Evolutionary conservation across 2,888 invertebrate species (phyloP).

Genomic region (Leptopilina syphax): DNA sequence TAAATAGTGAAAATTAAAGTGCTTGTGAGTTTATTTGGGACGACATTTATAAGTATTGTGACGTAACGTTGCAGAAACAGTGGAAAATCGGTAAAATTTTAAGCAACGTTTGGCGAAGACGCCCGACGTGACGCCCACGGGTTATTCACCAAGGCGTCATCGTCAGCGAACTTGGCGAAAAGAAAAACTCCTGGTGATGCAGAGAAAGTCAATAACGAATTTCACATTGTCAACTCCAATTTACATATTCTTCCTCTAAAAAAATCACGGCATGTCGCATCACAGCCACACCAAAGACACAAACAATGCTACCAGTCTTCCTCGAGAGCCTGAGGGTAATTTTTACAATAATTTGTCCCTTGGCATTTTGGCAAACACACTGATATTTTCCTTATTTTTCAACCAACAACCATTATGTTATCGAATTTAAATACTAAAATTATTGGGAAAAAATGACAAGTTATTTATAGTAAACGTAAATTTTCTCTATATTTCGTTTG

Average conservation of each 20-base stretch:
- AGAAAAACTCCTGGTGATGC: conserved; percentile 58
- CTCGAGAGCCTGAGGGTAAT: conserved; percentile 64
- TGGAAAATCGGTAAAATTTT: conserved; percentile 46
- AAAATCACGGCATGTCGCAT: conserved; percentile 60
- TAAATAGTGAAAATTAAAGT: conserved; percentile 69
- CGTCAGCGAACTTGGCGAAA: conserved; percentile 54
- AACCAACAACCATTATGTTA: too few species aligned
- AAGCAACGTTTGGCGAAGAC: conserved; percentile 53
- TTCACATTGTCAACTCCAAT: conserved; percentile 55
- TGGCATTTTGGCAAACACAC: conserved; percentile 10
- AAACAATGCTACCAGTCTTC: conserved; percentile 59
- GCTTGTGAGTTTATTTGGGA: conserved; percentile 50
- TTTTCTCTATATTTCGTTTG: too few species aligned
- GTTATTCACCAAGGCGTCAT: conserved; percentile 67
- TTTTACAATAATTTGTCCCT: conserved; percentile 15
- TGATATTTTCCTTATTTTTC: conserved; percentile 1
- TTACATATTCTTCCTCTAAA: conserved; percentile 51
- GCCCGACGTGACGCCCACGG: conserved; percentile 70
- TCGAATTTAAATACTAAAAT: not conserved
- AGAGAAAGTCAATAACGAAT: conserved; percentile 50
- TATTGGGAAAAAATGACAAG: not conserved
- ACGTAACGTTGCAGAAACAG: conserved; percentile 53
- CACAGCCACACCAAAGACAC: conserved; percentile 61
- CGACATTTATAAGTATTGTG: conserved; percentile 51
- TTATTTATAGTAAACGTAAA: not conserved